Base-by-base conservation (phyloP, 2,797 vertebrate genomes). In the Brachyrhaphis roseni region DNA sequence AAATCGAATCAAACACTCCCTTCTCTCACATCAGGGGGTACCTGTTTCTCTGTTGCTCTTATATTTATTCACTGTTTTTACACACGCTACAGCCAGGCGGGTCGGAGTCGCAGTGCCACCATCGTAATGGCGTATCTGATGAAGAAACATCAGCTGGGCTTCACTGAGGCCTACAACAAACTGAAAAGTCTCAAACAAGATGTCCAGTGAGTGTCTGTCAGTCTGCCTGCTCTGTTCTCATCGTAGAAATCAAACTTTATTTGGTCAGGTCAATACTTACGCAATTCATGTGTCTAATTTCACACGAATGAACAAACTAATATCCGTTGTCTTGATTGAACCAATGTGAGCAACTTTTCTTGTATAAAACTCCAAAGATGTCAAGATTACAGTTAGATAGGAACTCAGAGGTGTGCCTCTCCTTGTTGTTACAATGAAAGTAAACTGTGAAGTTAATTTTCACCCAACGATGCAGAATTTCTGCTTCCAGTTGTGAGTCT, bases 81-180 rank as follows among this genome's bases (percentile, higher is more conserved):
- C 23, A 13, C 90, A 59, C 76, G 8, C 84, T 87, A 89, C 88
- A 99, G 98, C 90, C 97, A 98, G 64, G 97, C 96, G 31, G 98
- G 97, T 34, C 92, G 97, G 53, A 98, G 98, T 90, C 96, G 98
- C 78, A 99, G 98, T 89, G 97, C 96, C 68, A 95, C 98, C 55
- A 91, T 99, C 18, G 86, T 97, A 28, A 96, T 96, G 4, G 97
- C 97, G 15, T 98, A 96, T 91, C 82, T 99, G 31, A 99, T 99
- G 98, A 98, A 97, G 93, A 96, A 87, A 20, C 86, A 96, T 75
- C 87, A 91, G 2, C 90, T 98, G 72, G 74, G 92, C 79, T 96
- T 97, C 79, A 88, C 94, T 81, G 94, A 97, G 72, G 98, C 97
- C 1, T 97, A 97, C 76, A 73, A 87, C 39, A 93, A 90, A 80